These are phyloP conservation scores for Glaucomys volans DNA, from an alignment of 2,113 vertebrate species.

Conservation along the genomic window DNA sequence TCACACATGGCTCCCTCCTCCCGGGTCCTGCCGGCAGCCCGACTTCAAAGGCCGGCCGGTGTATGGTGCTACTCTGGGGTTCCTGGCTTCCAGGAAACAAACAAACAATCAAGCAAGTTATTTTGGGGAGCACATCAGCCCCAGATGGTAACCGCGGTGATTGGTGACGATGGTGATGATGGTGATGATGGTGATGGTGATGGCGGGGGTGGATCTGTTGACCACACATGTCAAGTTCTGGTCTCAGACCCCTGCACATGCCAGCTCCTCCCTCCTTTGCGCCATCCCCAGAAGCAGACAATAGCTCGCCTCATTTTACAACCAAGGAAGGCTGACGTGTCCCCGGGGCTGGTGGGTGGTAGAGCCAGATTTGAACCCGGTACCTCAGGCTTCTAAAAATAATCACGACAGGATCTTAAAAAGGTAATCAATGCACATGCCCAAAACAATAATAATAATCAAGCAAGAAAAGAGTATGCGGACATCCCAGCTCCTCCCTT, in stretches of 20 bases:
- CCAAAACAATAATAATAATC: background rate
- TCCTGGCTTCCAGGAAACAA: constrained; percentile 75
- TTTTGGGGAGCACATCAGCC: background rate
- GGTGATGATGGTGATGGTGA: background rate
- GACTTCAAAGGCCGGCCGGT: constrained; percentile 75
- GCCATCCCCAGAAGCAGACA: background rate
- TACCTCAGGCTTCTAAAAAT: background rate
- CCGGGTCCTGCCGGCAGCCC: background rate
- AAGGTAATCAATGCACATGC: background rate
- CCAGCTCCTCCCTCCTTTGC: background rate
- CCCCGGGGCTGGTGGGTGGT: rapidly evolving
- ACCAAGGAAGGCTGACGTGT: background rate
- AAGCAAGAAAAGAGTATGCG: background rate
- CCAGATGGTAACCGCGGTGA: background rate
- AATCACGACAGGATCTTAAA: background rate
- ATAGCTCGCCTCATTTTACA: background rate
- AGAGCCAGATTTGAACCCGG: background rate
- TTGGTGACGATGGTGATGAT: background rate
- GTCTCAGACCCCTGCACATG: background rate
- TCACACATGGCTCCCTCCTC: constrained; percentile 69
- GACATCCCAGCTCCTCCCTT: rapidly evolving
- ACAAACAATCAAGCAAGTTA: constrained; percentile 48
- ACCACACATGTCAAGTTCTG: background rate
- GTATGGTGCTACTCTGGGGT: constrained; percentile 21
- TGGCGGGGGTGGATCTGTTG: background rate